Base-by-base conservation (phyloP, 2,888 invertebrate species). In the Tinea semifulvella region DNA sequence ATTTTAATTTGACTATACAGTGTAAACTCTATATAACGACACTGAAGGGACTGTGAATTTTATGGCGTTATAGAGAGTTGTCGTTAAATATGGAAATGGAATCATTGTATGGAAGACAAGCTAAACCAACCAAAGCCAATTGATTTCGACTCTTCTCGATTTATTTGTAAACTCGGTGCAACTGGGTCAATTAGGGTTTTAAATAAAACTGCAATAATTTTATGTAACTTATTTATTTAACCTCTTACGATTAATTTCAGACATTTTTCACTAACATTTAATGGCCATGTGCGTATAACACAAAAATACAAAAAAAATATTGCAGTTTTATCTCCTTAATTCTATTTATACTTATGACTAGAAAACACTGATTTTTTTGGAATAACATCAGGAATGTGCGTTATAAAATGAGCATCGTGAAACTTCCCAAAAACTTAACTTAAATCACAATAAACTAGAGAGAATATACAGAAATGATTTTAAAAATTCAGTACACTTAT, bases 161-260 rank as follows among this genome's bases (percentile, higher is more conserved):
- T n/a, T n/a, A n/a, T n/a, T n/a, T n/a, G n/a, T n/a, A n/a, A n/a
- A n/a, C 14, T 19, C 14, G 39, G 10, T 39, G n/a, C 22, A 42
- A 26, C 39, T 27, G 35, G 49, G 49, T 55, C 55, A 60, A 49
- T 53, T 54, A 54, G 60, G n/a, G 59, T 62, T 60, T 65, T 56
- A 49, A 58, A 81, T 68, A 70, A 60, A 82, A 82, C 82, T 82
- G 82, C 82, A 82, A 82, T 82, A 81, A 79, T 71, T 72, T 76
- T 75, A 67, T 65, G 51, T 58, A 57, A 68, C 63, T 61, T 55
- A 48, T 76, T 77, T 77, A 76, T 77, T 50, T 44, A 28, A 14
- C 6, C 26, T 27, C 16, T 26, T 19, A 31, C 42, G 27, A 27
- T 25, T 19, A 38, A 19, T 26, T 26, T 77, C 51, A 68, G 61